Percentiles rank a stretch among this genome's conserved stretches.
Evolutionary conservation across 2,113 vertebrate species (phyloP).

Genomic region (Xerus inauris): DNA sequence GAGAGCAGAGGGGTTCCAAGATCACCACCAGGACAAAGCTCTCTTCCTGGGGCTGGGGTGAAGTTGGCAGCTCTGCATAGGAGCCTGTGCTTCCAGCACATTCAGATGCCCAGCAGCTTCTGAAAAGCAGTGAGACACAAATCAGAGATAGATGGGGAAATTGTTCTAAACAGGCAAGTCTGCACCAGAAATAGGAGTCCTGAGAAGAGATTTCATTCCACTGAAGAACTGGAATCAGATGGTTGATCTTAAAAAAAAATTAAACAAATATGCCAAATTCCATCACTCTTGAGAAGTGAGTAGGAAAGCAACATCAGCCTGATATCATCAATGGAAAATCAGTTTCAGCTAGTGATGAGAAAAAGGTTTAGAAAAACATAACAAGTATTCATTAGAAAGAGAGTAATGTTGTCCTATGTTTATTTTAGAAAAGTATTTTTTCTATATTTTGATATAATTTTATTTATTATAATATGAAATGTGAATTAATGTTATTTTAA

Average conservation of each 20-base stretch:
- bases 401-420: not conserved
- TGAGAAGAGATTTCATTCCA: not conserved
- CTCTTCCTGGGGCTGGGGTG: not conserved
- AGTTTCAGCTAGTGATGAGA: not conserved
- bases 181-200: not conserved
- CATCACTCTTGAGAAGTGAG: not conserved
- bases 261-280: not conserved
- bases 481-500: conserved; percentile 18
- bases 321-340: not conserved
- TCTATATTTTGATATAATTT: not conserved
- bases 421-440: not conserved
- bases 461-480: not conserved
- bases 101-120: not conserved
- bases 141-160: not conserved
- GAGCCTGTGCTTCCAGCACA: not conserved
- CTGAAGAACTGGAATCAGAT: not conserved
- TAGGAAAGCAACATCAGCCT: not conserved
- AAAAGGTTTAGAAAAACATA: not conserved
- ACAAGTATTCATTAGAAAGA: not conserved
- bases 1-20: not conserved
- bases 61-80: not conserved
- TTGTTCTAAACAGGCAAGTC: not conserved
- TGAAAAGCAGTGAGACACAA: not conserved
- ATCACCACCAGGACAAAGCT: not conserved
- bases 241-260: not conserved